Percentiles rank a stretch among this genome's conserved stretches.
Evolutionary conservation across 2,888 invertebrate species (phyloP).

Genomic region (Synanthedon tipuliformis): DNA sequence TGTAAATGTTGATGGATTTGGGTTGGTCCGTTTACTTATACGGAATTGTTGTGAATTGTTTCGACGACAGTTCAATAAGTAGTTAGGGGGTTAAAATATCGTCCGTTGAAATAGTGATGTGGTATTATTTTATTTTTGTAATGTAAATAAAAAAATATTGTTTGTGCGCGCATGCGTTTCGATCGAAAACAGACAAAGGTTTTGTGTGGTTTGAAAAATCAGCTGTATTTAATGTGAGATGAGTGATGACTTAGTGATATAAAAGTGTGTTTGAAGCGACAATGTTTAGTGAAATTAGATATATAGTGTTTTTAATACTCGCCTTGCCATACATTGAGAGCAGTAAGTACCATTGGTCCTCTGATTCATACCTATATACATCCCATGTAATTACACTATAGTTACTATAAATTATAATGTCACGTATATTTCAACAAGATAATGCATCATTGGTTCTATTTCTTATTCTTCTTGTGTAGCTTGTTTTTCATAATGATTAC

Average conservation of each 20-base stretch:
- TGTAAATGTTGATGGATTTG: slow-evolving; percentile 14
- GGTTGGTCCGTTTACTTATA: slow-evolving; percentile 16
- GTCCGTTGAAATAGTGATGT: no score
- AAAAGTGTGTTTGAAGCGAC: slow-evolving; percentile 60
- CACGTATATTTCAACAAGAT: neutral
- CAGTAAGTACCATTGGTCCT: slow-evolving; percentile 62
- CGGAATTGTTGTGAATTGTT: slow-evolving; percentile 48
- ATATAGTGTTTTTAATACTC: slow-evolving; percentile 75
- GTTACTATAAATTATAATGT: neutral
- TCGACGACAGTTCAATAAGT: slow-evolving; percentile 28
- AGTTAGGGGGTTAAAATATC: slow-evolving; percentile 16
- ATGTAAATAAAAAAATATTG: slow-evolving; percentile 66
- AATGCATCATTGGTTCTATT: no score
- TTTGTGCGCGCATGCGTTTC: slow-evolving; percentile 70
- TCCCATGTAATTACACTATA: neutral
- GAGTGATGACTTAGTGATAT: slow-evolving; percentile 69
- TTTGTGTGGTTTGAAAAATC: slow-evolving; percentile 70
- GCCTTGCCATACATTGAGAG: slow-evolving; percentile 78
- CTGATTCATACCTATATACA: no score
- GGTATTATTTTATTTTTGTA: slow-evolving; percentile 22
- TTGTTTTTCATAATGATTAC: no score
- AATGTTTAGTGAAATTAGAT: slow-evolving; percentile 76
- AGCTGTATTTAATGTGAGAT: slow-evolving; percentile 70
- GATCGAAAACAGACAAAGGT: slow-evolving; percentile 72
- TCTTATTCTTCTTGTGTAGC: no score